phyloP scores from a whole-genome alignment of 1,140 invertebrate genomes.

The Radopholus similis region DNA sequence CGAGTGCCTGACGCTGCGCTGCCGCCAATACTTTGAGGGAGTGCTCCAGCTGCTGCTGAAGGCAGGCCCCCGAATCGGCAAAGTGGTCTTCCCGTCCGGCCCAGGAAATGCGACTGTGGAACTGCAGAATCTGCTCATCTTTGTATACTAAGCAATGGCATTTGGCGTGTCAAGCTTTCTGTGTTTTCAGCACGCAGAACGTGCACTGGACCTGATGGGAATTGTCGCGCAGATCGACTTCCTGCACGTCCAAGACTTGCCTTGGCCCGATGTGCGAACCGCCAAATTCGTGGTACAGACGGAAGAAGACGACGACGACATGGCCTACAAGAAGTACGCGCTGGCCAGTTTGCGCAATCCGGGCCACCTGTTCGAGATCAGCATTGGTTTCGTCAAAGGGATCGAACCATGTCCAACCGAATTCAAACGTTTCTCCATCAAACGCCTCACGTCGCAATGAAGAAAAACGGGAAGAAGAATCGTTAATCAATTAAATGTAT shows the following conservation, averaged over 20 bases:
- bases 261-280: background rate
- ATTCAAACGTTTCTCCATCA: slow-evolving; percentile 3
- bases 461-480: too few species aligned
- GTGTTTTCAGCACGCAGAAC: background rate
- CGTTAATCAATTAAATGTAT: too few species aligned
- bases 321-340: background rate
- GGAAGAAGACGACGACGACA: background rate
- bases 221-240: background rate
- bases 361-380: background rate
- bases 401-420: too few species aligned
- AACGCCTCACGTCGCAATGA: background rate
- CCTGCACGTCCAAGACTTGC: background rate
- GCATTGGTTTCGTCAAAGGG: background rate
- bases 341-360: background rate
- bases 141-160: background rate
- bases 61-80: background rate
- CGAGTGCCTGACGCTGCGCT: background rate
- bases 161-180: background rate
- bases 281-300: background rate
- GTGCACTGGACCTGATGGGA: background rate
- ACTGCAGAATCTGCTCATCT: background rate
- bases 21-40: background rate
- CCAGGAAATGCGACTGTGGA: background rate
- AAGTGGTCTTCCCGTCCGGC: background rate
- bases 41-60: background rate